Evolutionary conservation across 2,113 vertebrate species (phyloP).

Genomic region (Xiphorhynchus elegans): DNA sequence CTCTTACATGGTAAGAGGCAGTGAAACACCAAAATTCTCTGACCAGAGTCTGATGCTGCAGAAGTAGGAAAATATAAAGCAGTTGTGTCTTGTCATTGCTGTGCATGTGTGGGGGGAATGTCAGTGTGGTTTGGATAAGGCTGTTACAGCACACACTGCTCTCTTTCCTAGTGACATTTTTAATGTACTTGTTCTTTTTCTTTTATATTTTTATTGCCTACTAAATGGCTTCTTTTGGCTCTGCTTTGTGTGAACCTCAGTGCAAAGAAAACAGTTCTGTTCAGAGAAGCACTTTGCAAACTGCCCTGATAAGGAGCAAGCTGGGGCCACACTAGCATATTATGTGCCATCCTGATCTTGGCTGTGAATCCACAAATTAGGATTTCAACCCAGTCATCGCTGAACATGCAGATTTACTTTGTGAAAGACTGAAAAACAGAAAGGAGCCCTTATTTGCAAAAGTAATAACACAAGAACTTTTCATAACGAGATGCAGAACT

Average conservation of each 20-base stretch:
- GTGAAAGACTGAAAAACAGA: background rate
- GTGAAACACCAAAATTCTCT: background rate
- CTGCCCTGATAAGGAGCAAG: background rate
- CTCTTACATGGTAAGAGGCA: background rate
- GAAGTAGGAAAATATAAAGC: background rate
- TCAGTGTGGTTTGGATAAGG: constrained; percentile 17
- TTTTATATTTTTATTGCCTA: constrained; percentile 44
- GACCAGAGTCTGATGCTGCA: background rate
- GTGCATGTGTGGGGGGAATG: background rate
- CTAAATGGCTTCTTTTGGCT: constrained; percentile 6
- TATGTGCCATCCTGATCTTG: background rate
- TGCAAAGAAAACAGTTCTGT: constrained; percentile 18
- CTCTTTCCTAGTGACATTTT: constrained; percentile 32
- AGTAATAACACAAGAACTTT: background rate
- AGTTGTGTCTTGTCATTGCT: background rate
- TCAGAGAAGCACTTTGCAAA: constrained; percentile 4
- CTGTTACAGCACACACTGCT: background rate
- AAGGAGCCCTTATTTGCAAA: background rate
- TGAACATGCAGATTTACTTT: background rate
- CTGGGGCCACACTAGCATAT: background rate
- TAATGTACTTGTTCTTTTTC: constrained; percentile 37
- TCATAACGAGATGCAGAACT: background rate
- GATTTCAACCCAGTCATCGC: background rate
- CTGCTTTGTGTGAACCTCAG: constrained; percentile 5
- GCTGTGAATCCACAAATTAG: background rate